phyloP scores from a whole-genome alignment of 2,888 invertebrate species.

The Nineta flava region DNA sequence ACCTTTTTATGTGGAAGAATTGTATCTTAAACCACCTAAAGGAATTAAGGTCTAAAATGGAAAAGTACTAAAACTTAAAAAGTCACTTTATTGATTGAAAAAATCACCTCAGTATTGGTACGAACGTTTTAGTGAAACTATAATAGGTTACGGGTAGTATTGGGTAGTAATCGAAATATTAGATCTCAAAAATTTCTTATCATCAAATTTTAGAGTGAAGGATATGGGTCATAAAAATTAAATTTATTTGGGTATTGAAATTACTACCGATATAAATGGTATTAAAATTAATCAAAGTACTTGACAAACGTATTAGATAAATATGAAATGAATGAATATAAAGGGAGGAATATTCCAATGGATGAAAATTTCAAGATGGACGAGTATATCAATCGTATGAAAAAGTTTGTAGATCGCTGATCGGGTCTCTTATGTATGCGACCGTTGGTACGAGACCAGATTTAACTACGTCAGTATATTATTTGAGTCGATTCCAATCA shows the following conservation, averaged over 20 bases:
- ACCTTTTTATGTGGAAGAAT: constrained; percentile 15
- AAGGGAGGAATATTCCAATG: no score
- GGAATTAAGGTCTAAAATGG: constrained; percentile 9
- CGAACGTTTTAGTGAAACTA: constrained; percentile 8
- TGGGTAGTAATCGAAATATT: constrained; percentile 4
- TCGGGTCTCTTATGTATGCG: no score
- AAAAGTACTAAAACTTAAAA: constrained; percentile 14
- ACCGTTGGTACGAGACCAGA: no score
- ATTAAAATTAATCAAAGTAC: neutral
- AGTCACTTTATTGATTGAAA: constrained; percentile 14
- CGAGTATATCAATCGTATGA: no score
- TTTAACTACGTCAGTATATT: no score
- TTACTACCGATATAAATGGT: neutral
- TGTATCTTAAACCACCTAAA: constrained; percentile 13
- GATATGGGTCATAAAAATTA: no score
- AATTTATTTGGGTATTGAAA: no score
- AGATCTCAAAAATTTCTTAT: constrained; percentile 3
- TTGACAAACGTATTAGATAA: no score
- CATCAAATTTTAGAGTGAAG: constrained; percentile 7
- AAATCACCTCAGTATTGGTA: constrained; percentile 10
- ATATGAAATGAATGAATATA: no score
- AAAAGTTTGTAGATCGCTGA: no score
- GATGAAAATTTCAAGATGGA: no score
- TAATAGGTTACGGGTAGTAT: constrained; percentile 7
- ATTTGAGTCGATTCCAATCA: no score